Evolutionary conservation across 2,888 invertebrate genomes (phyloP), one percentile per base, ranked within the genome.

Genomic region (Rhagonycha fulva): DNA sequence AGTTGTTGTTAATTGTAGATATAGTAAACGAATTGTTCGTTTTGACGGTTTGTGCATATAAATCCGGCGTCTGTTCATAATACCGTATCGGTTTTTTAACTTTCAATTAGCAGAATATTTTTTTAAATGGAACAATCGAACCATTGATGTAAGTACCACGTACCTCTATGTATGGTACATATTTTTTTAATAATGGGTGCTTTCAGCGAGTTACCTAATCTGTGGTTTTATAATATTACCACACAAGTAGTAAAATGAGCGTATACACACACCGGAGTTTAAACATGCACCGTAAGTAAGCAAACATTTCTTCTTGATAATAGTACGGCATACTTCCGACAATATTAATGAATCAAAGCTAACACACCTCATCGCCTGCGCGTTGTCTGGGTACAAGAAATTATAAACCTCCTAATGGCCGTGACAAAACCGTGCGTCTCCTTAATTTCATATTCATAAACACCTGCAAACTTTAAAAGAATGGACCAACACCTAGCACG

Each of bases 391-490:
- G 47, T 47, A 47, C 47, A 47, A 9, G 63, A 32, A 23, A 24
- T 71, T 63, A 62, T 12, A 63, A 63, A 62, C 62, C 63, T 71
- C 28, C 62, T 71, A 71, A 62, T 71, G 62, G 63, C 62, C 62
- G 71, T 30, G 71, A 71, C 63, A 71, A 71, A 71, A 66, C 24
- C n/a, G 32, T 14, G 23, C 62, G 62, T 71, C 71, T 32, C 63
- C 71, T 71, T 71, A 71, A 72, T 67, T 72, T 72, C 26, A 61
- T 68, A 68, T 62, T 68, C 70, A 72, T 62, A 73, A 72, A 74
- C 76, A 76, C 76, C 76, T 76, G 76, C 74, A 62, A 67, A 71
- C 70, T 71, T 66, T 24, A 66, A 62, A 70, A 70, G 71, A 71
- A 66, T 71, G 47, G 60, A 71, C 70, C 62, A 70, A 23, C 70